These are phyloP conservation scores for Leptogaster cylindrica DNA, from an alignment of 2,888 invertebrate species.

Conservation along the genomic window DNA sequence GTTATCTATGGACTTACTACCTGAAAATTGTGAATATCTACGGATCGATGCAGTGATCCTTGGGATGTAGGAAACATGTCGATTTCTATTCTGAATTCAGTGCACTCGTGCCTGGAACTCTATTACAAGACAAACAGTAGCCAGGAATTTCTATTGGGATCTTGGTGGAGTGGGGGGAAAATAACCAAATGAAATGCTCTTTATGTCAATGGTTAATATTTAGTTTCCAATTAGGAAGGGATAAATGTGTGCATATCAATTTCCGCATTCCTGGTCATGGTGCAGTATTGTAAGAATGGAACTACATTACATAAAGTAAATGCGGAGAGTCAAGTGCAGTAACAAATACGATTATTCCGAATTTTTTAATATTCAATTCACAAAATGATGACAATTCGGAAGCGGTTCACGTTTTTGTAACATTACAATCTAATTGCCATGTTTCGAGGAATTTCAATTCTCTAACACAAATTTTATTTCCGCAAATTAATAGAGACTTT, in stretches of 20 bases:
- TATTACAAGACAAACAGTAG: not conserved
- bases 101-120: constrained; percentile 6
- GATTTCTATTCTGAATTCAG: constrained; percentile 32
- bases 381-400: not conserved
- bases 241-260: constrained; percentile 45
- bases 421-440: constrained; percentile 9
- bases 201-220: constrained; percentile 43
- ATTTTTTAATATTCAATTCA: constrained; percentile 21
- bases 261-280: constrained; percentile 32
- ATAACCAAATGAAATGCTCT: constrained; percentile 37
- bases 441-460: no score
- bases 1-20: no score
- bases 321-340: no score
- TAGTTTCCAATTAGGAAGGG: constrained; percentile 44
- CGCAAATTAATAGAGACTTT: no score
- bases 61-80: not conserved
- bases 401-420: not conserved
- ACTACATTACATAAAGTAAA: no score
- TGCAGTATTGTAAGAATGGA: constrained; percentile 5
- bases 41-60: not conserved
- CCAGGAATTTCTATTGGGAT: not conserved
- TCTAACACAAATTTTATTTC: no score
- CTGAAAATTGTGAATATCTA: no score
- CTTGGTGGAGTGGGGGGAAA: not conserved
- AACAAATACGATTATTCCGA: no score